Evolutionary conservation across 2,797 vertebrate species (phyloP).

Genomic region (Pampus argenteus): DNA sequence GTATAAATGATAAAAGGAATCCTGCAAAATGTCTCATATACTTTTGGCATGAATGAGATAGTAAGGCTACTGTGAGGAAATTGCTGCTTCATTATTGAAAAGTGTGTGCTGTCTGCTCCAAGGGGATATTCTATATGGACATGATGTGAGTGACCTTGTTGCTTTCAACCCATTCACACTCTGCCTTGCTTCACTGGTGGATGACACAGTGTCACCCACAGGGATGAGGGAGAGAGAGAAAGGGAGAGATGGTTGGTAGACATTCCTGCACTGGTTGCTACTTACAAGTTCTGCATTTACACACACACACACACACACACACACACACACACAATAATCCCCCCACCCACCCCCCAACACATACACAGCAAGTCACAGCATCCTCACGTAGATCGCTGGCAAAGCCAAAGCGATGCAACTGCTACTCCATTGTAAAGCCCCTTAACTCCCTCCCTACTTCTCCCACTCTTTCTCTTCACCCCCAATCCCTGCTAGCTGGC

Average conservation of each 20-base stretch:
- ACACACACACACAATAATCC: conserved; percentile 23
- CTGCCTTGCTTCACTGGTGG: conserved; percentile 65
- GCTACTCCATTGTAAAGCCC: conserved; percentile 72
- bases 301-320: conserved; percentile 37
- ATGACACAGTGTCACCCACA: conserved; percentile 74
- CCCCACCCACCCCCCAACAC: conserved; percentile 2
- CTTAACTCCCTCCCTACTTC: conserved; percentile 69
- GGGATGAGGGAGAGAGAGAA: conserved; percentile 46
- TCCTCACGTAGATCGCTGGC: conserved; percentile 67
- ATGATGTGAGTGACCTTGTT: conserved; percentile 74
- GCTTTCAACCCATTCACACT: conserved; percentile 71
- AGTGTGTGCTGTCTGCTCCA: conserved; percentile 52
- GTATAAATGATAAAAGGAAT: neutral
- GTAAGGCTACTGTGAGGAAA: conserved; percentile 12
- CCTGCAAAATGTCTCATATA: neutral
- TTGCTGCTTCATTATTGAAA: conserved; percentile 53
- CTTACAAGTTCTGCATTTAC: conserved; percentile 46
- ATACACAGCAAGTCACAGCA: conserved; percentile 62
- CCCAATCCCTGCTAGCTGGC: conserved; percentile 78
- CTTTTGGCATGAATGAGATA: conserved; percentile 2
- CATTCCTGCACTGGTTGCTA: conserved; percentile 48
- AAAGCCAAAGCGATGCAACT: conserved; percentile 71
- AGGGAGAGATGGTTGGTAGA: conserved; percentile 29
- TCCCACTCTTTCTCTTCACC: conserved; percentile 51
- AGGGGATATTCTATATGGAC: conserved; percentile 69